Percentiles rank a stretch among this genome's conserved stretches.
Evolutionary conservation across 2,888 invertebrate genomes (phyloP).

Genomic region (Tineola bisselliella): DNA sequence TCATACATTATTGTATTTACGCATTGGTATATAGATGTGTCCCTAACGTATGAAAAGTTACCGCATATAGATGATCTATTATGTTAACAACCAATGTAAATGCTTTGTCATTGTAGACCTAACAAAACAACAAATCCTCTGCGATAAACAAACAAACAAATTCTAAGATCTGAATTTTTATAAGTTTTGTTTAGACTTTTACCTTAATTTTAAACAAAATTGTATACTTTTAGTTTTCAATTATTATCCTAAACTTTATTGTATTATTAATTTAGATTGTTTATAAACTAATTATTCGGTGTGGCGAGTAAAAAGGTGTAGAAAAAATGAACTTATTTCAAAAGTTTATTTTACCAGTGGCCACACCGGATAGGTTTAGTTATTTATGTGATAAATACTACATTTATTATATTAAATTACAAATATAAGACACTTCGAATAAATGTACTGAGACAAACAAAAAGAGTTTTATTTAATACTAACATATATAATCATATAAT

Average conservation of each 20-base stretch:
- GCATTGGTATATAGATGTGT: no score
- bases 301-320: neutral
- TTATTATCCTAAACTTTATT: neutral
- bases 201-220: no score
- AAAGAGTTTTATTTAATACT: neutral
- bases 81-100: no score
- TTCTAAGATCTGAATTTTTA: no score
- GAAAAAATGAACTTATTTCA: neutral
- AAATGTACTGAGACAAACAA: neutral
- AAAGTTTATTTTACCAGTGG: constrained; percentile 2
- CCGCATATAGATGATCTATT: no score
- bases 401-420: neutral
- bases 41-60: no score
- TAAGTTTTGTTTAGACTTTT: no score
- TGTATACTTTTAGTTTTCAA: neutral
- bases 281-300: neutral
- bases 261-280: neutral
- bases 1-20: no score
- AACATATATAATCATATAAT: no score
- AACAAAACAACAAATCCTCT: no score
- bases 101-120: no score
- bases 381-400: neutral
- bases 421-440: neutral
- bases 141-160: no score
- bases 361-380: neutral